phyloP scores from a whole-genome alignment of 2,888 invertebrate genomes.

The Patella caerulea region DNA sequence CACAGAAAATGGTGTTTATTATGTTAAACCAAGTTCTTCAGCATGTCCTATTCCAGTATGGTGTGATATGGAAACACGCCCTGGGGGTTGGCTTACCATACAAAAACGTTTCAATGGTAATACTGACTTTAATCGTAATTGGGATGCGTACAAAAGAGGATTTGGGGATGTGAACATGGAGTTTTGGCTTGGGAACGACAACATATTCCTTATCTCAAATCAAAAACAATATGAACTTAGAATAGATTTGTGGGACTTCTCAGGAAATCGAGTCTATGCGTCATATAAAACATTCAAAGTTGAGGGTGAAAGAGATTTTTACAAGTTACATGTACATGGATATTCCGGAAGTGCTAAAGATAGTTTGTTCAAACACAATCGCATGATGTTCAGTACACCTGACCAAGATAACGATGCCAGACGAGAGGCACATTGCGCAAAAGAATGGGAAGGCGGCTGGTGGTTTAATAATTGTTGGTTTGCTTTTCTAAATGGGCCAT shows the following conservation, averaged over 20 bases:
- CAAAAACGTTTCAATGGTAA: conserved; percentile 58
- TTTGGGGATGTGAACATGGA: conserved; percentile 66
- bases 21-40: conserved; percentile 61
- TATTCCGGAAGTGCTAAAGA: conserved; percentile 85
- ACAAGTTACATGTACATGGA: conserved; percentile 58
- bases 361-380: conserved; percentile 89
- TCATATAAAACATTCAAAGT: conserved; percentile 64
- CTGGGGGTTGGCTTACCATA: conserved; percentile 72
- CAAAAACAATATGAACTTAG: conserved; percentile 65
- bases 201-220: conserved; percentile 66
- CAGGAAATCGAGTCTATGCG: conserved; percentile 65
- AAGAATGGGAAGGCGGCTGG: conserved; percentile 95
- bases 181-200: conserved; percentile 68
- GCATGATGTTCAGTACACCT: conserved; percentile 90
- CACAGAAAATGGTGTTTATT: conserved; percentile 63
- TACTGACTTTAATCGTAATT: conserved; percentile 56
- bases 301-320: conserved; percentile 66
- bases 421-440: conserved; percentile 84
- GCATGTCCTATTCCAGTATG: conserved; percentile 75
- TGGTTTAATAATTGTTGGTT: conserved; percentile 97
- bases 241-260: conserved; percentile 68
- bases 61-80: conserved; percentile 76
- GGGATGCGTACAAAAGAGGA: conserved; percentile 66
- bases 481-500: conserved; percentile 92
- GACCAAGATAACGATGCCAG: conserved; percentile 92